Percentiles rank a stretch among this genome's conserved stretches.
phyloP scores from a whole-genome alignment of 2,888 invertebrate genomes.

The Tethea ocularis region DNA sequence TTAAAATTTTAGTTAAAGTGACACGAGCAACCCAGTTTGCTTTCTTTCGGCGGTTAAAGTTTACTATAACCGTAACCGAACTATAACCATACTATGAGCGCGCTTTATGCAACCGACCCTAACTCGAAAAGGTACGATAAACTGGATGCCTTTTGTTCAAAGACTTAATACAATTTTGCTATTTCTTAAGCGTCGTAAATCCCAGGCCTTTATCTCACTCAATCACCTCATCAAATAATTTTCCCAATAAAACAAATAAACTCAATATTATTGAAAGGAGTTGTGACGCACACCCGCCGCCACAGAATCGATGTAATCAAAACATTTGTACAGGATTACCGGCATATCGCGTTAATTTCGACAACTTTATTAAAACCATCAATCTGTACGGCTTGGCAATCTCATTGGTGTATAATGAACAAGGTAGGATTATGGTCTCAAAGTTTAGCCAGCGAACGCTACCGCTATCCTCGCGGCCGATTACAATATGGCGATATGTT shows the following conservation, averaged over 20 bases:
- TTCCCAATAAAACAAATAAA: not conserved
- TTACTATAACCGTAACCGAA: too few relatives aligned
- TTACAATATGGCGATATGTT: constrained; percentile 36
- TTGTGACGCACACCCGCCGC: constrained; percentile 10
- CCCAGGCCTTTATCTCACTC: too few relatives aligned
- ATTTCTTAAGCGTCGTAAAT: too few relatives aligned
- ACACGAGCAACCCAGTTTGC: too few relatives aligned
- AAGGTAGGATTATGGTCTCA: constrained; percentile 65
- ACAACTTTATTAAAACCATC: constrained; percentile 58
- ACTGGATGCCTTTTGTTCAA: too few relatives aligned
- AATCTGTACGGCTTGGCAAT: constrained; percentile 56
- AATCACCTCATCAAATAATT: not conserved
- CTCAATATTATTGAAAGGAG: not conserved
- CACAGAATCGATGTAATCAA: constrained; percentile 16
- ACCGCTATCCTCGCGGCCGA: constrained; percentile 40
- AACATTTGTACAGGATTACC: constrained; percentile 25
- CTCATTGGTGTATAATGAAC: constrained; percentile 74
- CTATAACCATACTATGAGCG: too few relatives aligned
- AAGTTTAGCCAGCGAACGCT: constrained; percentile 47
- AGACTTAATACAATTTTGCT: too few relatives aligned
- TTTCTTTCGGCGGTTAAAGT: too few relatives aligned
- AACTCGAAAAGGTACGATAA: too few relatives aligned
- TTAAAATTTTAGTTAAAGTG: too few relatives aligned
- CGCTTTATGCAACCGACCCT: too few relatives aligned
- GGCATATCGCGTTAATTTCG: constrained; percentile 22